phyloP scores from a whole-genome alignment of 2,797 vertebrate genomes.

The Echiichthys vipera region DNA sequence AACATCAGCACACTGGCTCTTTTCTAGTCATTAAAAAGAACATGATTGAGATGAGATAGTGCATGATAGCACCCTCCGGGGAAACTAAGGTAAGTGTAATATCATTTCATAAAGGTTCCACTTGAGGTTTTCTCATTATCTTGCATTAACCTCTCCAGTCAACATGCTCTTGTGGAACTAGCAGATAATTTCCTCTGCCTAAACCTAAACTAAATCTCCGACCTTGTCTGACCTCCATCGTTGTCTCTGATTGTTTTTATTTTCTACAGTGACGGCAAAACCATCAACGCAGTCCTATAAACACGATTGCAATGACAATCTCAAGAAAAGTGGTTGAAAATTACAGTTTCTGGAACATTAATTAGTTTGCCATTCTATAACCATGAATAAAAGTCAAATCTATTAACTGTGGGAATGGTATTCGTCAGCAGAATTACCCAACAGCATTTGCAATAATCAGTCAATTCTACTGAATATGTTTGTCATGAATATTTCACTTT shows the following conservation, averaged over 20 bases:
- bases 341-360: too few relatives aligned
- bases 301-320: too few relatives aligned
- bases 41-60: constrained; percentile 68
- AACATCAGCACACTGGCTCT: constrained; percentile 15
- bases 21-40: constrained; percentile 64
- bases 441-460: neutral
- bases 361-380: too few relatives aligned
- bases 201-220: constrained; percentile 46
- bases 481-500: neutral
- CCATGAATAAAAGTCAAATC: too few relatives aligned
- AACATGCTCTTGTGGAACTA: constrained; percentile 36
- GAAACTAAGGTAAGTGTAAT: constrained; percentile 63
- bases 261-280: too few relatives aligned
- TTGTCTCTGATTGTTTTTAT: too few relatives aligned
- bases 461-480: neutral
- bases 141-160: constrained; percentile 70
- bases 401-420: too few relatives aligned
- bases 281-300: too few relatives aligned
- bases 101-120: constrained; percentile 77
- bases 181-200: constrained; percentile 48
- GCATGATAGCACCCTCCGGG: constrained; percentile 54
- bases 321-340: too few relatives aligned
- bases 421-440: neutral
- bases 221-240: constrained; percentile 41
- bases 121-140: constrained; percentile 79